Evolutionary conservation across 2,113 vertebrate species (phyloP).

Genomic region (Hylia prasina): DNA sequence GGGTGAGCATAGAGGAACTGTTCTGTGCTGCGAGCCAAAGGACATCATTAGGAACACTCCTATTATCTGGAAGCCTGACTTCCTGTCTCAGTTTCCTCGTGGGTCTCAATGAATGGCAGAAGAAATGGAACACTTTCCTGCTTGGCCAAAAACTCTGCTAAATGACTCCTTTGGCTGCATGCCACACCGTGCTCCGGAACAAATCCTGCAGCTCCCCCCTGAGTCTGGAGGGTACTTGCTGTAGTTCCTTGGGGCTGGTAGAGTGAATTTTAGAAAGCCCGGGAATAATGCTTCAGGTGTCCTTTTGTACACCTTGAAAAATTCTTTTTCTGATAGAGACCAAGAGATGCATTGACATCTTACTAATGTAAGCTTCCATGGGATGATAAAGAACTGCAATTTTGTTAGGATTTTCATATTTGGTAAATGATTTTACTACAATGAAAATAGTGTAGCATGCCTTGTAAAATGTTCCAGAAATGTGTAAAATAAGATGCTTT

Average conservation of each 20-base stretch:
- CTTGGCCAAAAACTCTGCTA: conserved; percentile 9
- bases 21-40: conserved; percentile 15
- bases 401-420: background rate
- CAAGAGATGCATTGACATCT: accelerated
- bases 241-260: background rate
- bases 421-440: background rate
- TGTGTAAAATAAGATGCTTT: background rate
- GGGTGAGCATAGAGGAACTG: conserved; percentile 12
- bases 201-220: conserved; percentile 38
- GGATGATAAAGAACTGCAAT: background rate
- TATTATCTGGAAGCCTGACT: conserved; percentile 59
- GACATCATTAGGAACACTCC: conserved; percentile 48
- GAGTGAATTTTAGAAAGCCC: background rate
- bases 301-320: background rate
- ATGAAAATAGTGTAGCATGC: background rate
- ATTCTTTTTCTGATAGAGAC: background rate
- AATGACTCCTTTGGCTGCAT: conserved; percentile 3
- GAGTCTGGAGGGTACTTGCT: background rate
- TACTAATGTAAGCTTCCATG: background rate
- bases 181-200: background rate
- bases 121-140: conserved; percentile 49
- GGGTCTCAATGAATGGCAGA: conserved; percentile 46
- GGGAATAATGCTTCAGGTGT: background rate
- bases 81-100: conserved; percentile 55
- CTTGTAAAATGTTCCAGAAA: background rate